phyloP scores from a whole-genome alignment of 1,140 invertebrate species.

The Bombus polaris region DNA sequence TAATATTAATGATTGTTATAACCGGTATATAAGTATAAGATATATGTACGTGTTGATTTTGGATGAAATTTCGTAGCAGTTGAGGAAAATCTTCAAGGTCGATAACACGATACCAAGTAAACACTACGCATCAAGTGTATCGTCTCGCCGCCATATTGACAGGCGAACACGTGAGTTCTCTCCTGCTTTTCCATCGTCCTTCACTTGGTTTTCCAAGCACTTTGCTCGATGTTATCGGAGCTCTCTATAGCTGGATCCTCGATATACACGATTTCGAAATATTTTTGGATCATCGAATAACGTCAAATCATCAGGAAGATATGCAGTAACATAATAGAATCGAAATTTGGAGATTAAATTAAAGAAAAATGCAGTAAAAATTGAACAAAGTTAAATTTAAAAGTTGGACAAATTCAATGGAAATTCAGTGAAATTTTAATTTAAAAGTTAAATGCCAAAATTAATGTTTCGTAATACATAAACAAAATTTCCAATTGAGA shows the following conservation, averaged over 20 bases:
- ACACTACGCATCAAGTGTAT: conserved; percentile 55
- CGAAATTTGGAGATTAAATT: neutral
- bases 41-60: neutral
- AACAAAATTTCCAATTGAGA: too few species aligned
- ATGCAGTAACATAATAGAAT: neutral
- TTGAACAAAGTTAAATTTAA: neutral
- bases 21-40: neutral
- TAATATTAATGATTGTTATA: neutral
- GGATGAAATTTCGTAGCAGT: neutral
- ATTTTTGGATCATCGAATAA: neutral
- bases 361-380: neutral
- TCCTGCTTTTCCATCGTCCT: conserved; percentile 28
- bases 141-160: conserved; percentile 62
- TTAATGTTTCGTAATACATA: too few species aligned
- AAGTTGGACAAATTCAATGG: neutral
- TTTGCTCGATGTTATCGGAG: conserved; percentile 42
- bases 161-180: conserved; percentile 61
- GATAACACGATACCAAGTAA: conserved; percentile 56
- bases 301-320: neutral
- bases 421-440: too few species aligned
- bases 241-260: neutral
- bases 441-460: too few species aligned
- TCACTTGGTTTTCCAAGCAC: conserved; percentile 47
- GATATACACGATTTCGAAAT: neutral
- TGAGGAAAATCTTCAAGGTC: neutral